phyloP scores from a whole-genome alignment of 2,797 vertebrate genomes.

The Falco peregrinus region DNA sequence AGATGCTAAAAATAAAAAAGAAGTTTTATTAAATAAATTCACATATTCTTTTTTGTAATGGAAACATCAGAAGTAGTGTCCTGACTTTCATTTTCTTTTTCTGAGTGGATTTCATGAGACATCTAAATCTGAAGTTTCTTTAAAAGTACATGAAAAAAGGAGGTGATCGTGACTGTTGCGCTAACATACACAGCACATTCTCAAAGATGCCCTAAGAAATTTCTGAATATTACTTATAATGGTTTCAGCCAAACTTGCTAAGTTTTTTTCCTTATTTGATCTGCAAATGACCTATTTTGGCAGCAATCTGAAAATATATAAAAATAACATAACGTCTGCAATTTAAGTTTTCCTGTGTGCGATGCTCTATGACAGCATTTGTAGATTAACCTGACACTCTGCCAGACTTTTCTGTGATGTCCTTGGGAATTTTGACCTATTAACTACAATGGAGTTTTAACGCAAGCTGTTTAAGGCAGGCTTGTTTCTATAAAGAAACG shows the following conservation, averaged over 20 bases:
- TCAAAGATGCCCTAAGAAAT: background rate
- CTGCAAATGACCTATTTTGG: constrained; percentile 22
- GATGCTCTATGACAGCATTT: background rate
- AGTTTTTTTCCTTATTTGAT: background rate
- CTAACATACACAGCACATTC: background rate
- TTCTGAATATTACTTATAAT: background rate
- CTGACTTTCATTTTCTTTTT: background rate
- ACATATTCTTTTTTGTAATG: background rate
- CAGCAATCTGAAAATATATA: background rate
- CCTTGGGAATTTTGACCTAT: constrained; percentile 28
- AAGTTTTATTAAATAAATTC: background rate
- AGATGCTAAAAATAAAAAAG: background rate
- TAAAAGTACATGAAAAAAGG: background rate
- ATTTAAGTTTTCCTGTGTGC: constrained; percentile 44
- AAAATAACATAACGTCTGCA: background rate
- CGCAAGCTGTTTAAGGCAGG: background rate
- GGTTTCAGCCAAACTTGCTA: background rate
- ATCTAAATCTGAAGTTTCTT: background rate
- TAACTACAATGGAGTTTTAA: background rate
- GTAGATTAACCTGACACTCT: constrained; percentile 2
- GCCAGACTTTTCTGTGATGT: background rate
- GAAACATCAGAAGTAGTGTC: background rate
- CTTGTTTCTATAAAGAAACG: background rate
- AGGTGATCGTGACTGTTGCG: background rate
- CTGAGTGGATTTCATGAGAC: background rate